Evolutionary conservation across 2,113 vertebrate species (phyloP).

Genomic region (Nerophis lumbriciformis): DNA sequence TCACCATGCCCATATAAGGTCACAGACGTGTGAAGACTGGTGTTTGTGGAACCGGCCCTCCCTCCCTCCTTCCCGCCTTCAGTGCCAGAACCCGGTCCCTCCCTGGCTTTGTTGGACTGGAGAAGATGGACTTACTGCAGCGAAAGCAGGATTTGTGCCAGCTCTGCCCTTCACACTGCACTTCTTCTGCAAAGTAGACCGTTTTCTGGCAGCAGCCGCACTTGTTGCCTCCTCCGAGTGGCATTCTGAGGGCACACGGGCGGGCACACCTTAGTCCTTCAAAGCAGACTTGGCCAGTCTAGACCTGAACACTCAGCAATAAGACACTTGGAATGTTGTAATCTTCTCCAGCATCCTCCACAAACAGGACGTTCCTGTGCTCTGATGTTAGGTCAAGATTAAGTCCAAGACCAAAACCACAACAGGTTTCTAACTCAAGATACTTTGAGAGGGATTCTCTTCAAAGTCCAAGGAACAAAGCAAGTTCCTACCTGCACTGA

Average conservation of each 20-base stretch:
- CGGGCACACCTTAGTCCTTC: conserved; percentile 13
- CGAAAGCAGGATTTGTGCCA: conserved; percentile 95
- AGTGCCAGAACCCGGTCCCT: conserved; percentile 44
- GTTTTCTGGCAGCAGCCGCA: conserved; percentile 88
- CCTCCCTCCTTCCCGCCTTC: conserved; percentile 19
- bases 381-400: background rate
- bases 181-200: conserved; percentile 91
- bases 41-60: conserved; percentile 30
- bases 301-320: background rate
- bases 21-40: conserved; percentile 27
- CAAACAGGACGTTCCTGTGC: conserved; percentile 47
- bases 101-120: background rate
- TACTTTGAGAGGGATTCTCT: background rate
- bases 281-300: conserved; percentile 27
- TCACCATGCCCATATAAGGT: conserved; percentile 66
- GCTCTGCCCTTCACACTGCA: conserved; percentile 87
- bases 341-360: background rate
- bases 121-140: conserved; percentile 79
- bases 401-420: background rate
- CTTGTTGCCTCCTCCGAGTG: conserved; percentile 90
- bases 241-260: conserved; percentile 66
- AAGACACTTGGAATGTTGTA: background rate
- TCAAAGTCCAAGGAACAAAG: background rate
- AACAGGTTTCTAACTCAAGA: background rate
- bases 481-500: conserved; percentile 40